Evolutionary conservation across 2,888 invertebrate genomes (phyloP).

Genomic region (Chaitophorus viminalis): DNA sequence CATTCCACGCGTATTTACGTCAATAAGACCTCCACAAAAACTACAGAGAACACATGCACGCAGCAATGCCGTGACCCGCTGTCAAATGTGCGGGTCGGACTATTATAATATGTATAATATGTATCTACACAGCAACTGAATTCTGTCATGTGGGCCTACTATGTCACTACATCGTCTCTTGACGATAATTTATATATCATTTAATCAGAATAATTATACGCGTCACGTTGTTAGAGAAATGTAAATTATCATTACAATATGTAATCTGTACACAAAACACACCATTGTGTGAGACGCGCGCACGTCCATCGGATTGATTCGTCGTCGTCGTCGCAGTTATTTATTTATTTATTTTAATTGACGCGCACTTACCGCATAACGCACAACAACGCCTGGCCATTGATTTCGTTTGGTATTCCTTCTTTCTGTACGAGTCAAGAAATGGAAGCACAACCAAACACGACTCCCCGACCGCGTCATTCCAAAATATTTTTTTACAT

Average conservation of each 20-base stretch:
- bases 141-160: neutral
- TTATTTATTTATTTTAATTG: slow-evolving; percentile 25
- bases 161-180: neutral
- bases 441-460: neutral
- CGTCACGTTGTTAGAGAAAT: neutral
- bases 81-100: slow-evolving; percentile 14
- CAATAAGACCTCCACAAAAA: slow-evolving; percentile 17
- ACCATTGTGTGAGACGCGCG: neutral
- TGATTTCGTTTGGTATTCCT: neutral
- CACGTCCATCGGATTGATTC: neutral
- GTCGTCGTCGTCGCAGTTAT: neutral
- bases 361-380: neutral
- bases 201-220: neutral
- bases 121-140: neutral
- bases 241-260: neutral
- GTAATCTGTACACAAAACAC: slow-evolving; percentile 5
- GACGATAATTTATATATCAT: neutral
- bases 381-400: neutral
- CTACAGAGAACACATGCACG: neutral
- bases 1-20: slow-evolving; percentile 25
- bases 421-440: neutral
- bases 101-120: neutral
- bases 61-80: neutral
- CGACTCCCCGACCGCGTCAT: neutral
- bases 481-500: neutral